phyloP scores from a whole-genome alignment of 2,797 vertebrate genomes.

The Smutsia gigantea region DNA sequence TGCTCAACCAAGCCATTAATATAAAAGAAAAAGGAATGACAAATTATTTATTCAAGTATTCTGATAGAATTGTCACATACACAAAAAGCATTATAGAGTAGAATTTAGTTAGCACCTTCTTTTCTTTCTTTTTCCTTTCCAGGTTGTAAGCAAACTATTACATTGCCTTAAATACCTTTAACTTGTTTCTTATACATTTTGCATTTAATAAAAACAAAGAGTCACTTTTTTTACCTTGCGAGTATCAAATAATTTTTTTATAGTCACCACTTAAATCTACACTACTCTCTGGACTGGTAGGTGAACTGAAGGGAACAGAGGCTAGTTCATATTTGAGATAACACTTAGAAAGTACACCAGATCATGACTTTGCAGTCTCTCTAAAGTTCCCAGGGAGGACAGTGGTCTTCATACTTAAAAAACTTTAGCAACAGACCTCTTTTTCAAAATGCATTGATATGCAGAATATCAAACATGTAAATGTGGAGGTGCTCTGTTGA shows the following conservation, averaged over 20 bases:
- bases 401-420: background rate
- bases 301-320: conserved; percentile 21
- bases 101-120: conserved; percentile 43
- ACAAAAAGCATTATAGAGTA: conserved; percentile 29
- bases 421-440: background rate
- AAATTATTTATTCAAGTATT: conserved; percentile 49
- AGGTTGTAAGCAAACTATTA: conserved; percentile 35
- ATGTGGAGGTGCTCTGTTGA: background rate
- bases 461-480: background rate
- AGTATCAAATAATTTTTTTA: background rate
- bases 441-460: conserved; percentile 1
- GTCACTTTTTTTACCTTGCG: background rate
- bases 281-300: background rate
- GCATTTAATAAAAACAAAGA: conserved; percentile 8
- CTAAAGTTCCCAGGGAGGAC: background rate
- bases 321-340: conserved; percentile 31
- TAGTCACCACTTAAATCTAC: background rate
- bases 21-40: conserved; percentile 44
- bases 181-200: conserved; percentile 48
- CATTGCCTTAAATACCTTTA: conserved; percentile 45
- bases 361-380: background rate
- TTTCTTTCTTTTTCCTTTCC: conserved; percentile 39
- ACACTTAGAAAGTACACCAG: conserved; percentile 27
- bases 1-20: background rate
- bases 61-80: conserved; percentile 1